Evolutionary conservation across 2,113 vertebrate genomes (phyloP), one percentile per base, ranked within the genome.

Genomic region (Lutjanus erythropterus): DNA sequence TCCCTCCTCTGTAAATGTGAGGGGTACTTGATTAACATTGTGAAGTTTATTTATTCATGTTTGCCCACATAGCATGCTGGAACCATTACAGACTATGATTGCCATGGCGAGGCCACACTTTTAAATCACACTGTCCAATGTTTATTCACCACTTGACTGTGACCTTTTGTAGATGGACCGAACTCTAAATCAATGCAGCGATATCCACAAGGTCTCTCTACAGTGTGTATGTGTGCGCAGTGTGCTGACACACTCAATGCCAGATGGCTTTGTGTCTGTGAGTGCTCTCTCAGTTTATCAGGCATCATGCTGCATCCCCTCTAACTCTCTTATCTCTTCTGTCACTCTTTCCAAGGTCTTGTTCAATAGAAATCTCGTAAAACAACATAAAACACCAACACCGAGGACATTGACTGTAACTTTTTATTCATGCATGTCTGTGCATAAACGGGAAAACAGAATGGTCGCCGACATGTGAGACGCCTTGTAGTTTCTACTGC

Each of bases 121-220:
- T 67, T 58, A 79, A 71, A 80, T 66, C 61, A n/a, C 61, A n/a
- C 44, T 72, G 19, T 42, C 64, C 42, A 41, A 21, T 71, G 80
- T 80, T 81, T 75, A 71, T 83, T 83, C 58, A 49, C 41, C 60
- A 80, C 81, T 88, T 82, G 71, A 79, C 10, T 61, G 27, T 80
- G 69, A 81, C 74, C 85, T 85, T 88, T 87, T 62, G 47, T 74
- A 47, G 76, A 76, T 59, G 9, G 60, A 61, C 39, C 8, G 33
- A 71, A 80, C 81, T 85, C 49, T 18, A 53, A 87, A 87, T 89
- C 86, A 84, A 47, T 78, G 53, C 12, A 64, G 55, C 44, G 60
- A 69, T 73, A 47, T 67, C 6, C 53, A 44, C 58, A 71, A 83
- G 72, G 78, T 76, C 50, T 56, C 56, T 46, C 6, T 64, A 23